Base-by-base conservation (phyloP, 2,888 invertebrate genomes). In the Nymphalis polychloros region DNA sequence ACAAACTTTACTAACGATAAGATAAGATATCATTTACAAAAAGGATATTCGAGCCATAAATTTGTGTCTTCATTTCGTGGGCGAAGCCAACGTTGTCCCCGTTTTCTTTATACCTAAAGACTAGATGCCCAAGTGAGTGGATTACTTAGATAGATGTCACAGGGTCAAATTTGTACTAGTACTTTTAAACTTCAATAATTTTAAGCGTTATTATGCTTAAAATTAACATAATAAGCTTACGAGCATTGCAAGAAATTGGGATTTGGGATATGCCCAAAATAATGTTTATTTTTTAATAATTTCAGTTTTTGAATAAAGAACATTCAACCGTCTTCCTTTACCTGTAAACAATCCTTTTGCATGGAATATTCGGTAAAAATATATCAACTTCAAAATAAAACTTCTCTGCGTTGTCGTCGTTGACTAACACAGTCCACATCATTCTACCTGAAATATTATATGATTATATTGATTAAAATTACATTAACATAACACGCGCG, bases 351-450 rank as follows among this genome's bases (percentile, higher is more conserved):
- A 93, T 93, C 78, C 88, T 87, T 82, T 93, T 93, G 77, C 88
- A 85, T 0, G 90, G 88, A 16, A 87, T 71, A 72, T 86, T 86
- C 41, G 93, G 93, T 55, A 93, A 82, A 75, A 90, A 92, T 71
- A 93, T 78, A 72, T 93, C 93, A 17, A 93, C 86, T 83, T 93
- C 93, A 71, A 91, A 93, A 75, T 92, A 93, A 79, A 84, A 93
- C 66, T 84, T 87, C 50, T 90, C 91, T 0, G 91, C 88, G 5
- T 87, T 74, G 20, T 90, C 90, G 46, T 93, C 93, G 67, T 92
- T 93, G 6, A 92, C 92, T 10, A 93, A 80, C 0, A 93, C 93
- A 5, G 93, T 93, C 93, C 93, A 93, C 93, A 93, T 93, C 93
- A 93, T 93, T 74, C 93, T 84, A 46, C 93, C 93, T 93, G 79